Conservation (phyloP, 1,140 invertebrate genomes). For the Hyphantria cunea region DNA sequence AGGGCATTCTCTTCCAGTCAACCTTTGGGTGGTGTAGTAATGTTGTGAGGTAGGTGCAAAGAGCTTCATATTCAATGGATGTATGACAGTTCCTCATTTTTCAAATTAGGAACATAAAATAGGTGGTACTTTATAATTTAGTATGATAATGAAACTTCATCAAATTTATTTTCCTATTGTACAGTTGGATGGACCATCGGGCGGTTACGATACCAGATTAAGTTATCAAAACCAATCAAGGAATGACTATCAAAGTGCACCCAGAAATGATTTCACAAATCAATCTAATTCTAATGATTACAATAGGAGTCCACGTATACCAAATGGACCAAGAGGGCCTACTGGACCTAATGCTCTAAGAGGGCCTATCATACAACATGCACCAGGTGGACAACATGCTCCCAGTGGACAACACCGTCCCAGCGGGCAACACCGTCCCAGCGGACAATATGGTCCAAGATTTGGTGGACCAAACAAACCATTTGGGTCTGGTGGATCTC, state of each 20-base stretch:
- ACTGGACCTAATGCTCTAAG: neutral
- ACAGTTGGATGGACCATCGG: neutral
- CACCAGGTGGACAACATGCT: neutral
- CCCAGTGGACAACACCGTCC: neutral
- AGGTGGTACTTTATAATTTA: no score
- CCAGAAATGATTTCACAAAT: slow-evolving; percentile 10
- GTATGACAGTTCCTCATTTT: no score
- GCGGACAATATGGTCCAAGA: slow-evolving; percentile 11
- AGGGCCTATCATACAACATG: neutral
- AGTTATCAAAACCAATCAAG: slow-evolving; percentile 17
- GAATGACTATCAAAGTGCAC: slow-evolving; percentile 22
- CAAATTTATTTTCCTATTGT: neutral
- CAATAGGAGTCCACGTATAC: neutral
- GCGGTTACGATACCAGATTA: slow-evolving; percentile 13
- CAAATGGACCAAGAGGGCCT: neutral
- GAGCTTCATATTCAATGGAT: no score
- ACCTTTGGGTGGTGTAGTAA: no score
- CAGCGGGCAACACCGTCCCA: neutral
- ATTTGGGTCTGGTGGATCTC: no score
- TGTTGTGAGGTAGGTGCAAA: no score
- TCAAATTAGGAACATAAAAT: no score
- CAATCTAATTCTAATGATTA: slow-evolving; percentile 6
- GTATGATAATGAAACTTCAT: no score
- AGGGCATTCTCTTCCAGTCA: no score
- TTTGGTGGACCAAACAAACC: neutral